These are phyloP conservation scores for Yponomeuta cagnagella DNA, from an alignment of 2,888 invertebrate species.

Conservation along the genomic window DNA sequence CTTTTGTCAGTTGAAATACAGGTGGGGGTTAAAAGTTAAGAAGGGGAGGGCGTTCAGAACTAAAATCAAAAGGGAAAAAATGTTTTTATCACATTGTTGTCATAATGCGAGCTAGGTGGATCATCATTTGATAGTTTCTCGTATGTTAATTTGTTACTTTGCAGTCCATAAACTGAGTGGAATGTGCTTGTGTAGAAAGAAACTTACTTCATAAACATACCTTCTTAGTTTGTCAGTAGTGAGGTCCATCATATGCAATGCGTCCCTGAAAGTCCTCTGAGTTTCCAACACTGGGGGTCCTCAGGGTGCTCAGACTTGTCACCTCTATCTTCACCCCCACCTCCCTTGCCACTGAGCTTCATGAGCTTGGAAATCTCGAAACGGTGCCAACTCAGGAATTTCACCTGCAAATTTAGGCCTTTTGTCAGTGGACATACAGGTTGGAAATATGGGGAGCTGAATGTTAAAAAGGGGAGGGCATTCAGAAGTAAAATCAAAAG, in stretches of 20 bases:
- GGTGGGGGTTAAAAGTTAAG: not conserved
- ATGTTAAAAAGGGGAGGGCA: not conserved
- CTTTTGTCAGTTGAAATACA: conserved; percentile 14
- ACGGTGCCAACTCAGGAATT: conserved; percentile 96
- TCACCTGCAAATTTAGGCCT: conserved; percentile 78
- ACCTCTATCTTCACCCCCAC: too few species aligned
- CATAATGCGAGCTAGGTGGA: conserved; percentile 67
- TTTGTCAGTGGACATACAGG: conserved; percentile 14
- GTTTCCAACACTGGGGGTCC: conserved; percentile 93
- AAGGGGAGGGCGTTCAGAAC: conserved; percentile 34
- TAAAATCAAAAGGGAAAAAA: conserved; percentile 70
- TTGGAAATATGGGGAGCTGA: not conserved
- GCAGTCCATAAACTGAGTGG: conserved; percentile 24
- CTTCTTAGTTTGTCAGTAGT: conserved; percentile 96
- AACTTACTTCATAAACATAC: conserved; percentile 34
- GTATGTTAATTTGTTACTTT: too few species aligned
- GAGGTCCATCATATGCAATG: conserved; percentile 98
- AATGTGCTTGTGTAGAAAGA: too few species aligned
- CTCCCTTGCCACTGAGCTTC: too few species aligned
- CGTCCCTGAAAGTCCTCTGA: conserved; percentile 96
- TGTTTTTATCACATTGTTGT: conserved; percentile 60
- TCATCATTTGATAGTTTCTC: too few species aligned
- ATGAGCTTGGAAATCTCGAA: conserved; percentile 57
- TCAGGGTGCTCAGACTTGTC: conserved; percentile 93
- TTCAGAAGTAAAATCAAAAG: conserved; percentile 65